Percentiles rank a stretch among this genome's conserved stretches.
Conservation (phyloP, 2,113 vertebrate species). For the Anhinga anhinga region DNA sequence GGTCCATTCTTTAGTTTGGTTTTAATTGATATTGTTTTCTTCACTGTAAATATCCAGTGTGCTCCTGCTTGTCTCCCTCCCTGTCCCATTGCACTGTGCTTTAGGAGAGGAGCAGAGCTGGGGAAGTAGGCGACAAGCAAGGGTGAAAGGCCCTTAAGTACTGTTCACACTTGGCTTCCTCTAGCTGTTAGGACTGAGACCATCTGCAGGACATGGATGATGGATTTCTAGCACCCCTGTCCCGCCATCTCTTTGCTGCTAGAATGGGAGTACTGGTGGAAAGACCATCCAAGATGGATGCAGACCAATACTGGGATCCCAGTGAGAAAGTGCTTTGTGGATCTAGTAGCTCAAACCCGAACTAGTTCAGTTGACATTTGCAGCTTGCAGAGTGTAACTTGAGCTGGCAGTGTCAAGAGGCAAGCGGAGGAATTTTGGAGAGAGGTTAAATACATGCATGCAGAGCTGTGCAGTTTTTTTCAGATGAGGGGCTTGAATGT, state of each 20-base stretch:
- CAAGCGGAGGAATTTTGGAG: neutral
- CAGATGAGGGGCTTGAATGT: neutral
- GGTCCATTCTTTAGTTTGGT: neutral
- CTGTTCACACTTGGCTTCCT: neutral
- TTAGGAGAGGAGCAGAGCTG: neutral
- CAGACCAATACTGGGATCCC: neutral
- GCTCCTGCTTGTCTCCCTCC: neutral
- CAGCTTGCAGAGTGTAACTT: neutral
- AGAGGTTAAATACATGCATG: neutral
- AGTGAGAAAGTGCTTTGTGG: neutral
- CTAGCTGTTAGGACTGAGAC: neutral
- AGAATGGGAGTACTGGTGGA: neutral
- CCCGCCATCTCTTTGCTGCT: neutral
- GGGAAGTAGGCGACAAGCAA: neutral
- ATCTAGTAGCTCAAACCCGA: neutral
- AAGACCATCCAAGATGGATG: neutral
- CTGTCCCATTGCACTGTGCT: neutral
- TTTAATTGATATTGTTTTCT: neutral
- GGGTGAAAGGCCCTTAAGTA: neutral
- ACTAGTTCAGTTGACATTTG: neutral
- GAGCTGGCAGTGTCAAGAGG: neutral
- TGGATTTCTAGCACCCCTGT: neutral
- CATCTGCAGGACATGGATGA: neutral
- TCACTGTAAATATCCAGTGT: too few species aligned
- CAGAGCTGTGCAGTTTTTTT: neutral